Evolutionary conservation across 64 coral and sea anemone species (phyloP).

Genomic region (Orbicella faveolata): DNA sequence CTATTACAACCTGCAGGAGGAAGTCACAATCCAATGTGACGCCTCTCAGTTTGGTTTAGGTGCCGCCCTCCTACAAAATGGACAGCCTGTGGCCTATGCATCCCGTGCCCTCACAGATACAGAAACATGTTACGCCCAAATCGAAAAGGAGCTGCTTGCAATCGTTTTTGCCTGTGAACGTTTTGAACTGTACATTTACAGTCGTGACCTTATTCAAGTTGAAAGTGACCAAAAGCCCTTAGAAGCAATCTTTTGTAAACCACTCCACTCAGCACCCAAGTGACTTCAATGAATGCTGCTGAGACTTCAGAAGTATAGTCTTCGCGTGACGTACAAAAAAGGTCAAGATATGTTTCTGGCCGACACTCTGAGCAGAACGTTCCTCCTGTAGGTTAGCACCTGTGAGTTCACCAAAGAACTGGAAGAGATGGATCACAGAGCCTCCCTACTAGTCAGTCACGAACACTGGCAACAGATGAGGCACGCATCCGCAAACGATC

Average conservation of each 20-base stretch:
- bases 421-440: too few relatives aligned
- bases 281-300: too few relatives aligned
- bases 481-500: too few relatives aligned
- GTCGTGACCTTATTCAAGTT: too few relatives aligned
- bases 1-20: slow-evolving; percentile 44
- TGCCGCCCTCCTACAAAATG: background rate
- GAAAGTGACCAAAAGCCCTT: too few relatives aligned
- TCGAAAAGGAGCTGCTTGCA: slow-evolving; percentile 23
- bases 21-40: slow-evolving; percentile 48
- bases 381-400: slow-evolving; percentile 30
- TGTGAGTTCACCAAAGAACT: slow-evolving; percentile 20
- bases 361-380: slow-evolving; percentile 41
- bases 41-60: slow-evolving; percentile 21
- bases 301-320: slow-evolving; percentile 39
- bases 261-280: too few relatives aligned
- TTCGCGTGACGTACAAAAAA: slow-evolving; percentile 30
- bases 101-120: background rate
- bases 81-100: slow-evolving; percentile 10
- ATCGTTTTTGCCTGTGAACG: slow-evolving; percentile 2
- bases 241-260: too few relatives aligned
- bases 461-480: too few relatives aligned
- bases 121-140: slow-evolving; percentile 8
- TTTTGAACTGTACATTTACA: too few relatives aligned
- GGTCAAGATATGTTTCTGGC: slow-evolving; percentile 38
- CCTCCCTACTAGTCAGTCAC: too few relatives aligned